Base-by-base conservation (phyloP, 23 tunicate species). In the Trididemnum miniatum region DNA sequence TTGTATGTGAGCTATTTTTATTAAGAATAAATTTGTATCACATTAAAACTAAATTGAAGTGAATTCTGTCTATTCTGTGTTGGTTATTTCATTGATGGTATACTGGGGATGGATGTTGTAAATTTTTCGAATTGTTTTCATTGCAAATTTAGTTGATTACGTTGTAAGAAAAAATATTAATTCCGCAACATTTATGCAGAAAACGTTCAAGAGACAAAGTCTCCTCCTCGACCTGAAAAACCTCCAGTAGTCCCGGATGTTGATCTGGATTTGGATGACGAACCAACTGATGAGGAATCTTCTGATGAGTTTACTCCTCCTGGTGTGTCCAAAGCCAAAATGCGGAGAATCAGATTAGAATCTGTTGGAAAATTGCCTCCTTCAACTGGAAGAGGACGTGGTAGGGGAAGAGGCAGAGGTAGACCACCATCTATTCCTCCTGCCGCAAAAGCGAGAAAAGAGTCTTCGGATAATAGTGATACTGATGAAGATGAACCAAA, bases 221-320 rank as follows among this genome's bases (percentile, higher is more conserved):
- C 44, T 12, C 76, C 31, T 38, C 80, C 59, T 74, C 49, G n/a
- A 12, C 12, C 80, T 24, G 60, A 23, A 23, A 39, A 25, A 25
- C 15, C 38, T 31, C 75, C 38, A 33, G 38, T 54, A 20, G 31
- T 27, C n/a, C 59, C 30, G 24, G 91, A 87, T 80, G 80, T 31
- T 29, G 91, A 73, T 12, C 28, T 59, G 0, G 85, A 74, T 23
- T 66, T 37, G 33, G 86, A 80, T 18, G 82, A 73, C 20, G 85
- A 87, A 0, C 40, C 35, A 28, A 76, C 40, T 24, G 77, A 49
- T n/a, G 63, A 65, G 15, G 82, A 82, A 23, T 87, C 91, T 4
- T 87, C 91, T 35, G 91, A 87, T 73, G 91, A 87, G 34, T 87
- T 87, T 40, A 87, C 91, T 72, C 91, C 91, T 62, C 80, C 91